Evolutionary conservation across 2,797 vertebrate genomes (phyloP), one percentile per base, ranked within the genome.

Genomic region (Psittacula derbiana): DNA sequence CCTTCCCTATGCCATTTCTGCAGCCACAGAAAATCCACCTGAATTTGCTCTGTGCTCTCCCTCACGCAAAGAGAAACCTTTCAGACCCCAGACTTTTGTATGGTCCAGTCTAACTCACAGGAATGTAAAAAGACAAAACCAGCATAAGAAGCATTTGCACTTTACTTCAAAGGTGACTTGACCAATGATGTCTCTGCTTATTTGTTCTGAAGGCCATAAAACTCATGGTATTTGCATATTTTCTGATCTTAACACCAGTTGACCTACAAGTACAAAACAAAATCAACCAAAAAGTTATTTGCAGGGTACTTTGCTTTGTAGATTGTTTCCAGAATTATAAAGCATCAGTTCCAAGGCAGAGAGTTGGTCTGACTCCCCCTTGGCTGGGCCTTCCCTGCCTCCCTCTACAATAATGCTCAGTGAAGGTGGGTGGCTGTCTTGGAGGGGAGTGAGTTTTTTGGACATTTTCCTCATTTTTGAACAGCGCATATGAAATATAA

Each of bases 371-470:
- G 27, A 30, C 53, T 70, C 4, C 4, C 7, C 10, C 15, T 80
- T 40, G 7, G 5, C 8, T 74, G 41, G 8, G 5, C 19, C 53
- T 60, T 73, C 3, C 5, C 8, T 75, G 36, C 6, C 24, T 67
- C 40, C 4, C 10, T 50, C 12, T 66, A 5, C 5, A 9, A 43
- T 41, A 28, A 23, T 9, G 7, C 36, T 79, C 31, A 57, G 4
- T 4, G 16, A 43, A 43, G 6, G 40, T 38, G 11, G 4, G 8
- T 61, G 8, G 11, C 4, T 79, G 5, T 58, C 21, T 36, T 33
- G 7, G 3, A 1, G 2, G 4, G 12, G 3, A 31, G 11, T 20
- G 25, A 4, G 2, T 1, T 44, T 76, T 83, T 49, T 53, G 1
- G 16, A 14, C 23, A 28, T 46, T 36, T 61, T 10, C 12, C 36